Evolutionary conservation across 2,797 vertebrate species (phyloP).

Genomic region (Mus minutoides): DNA sequence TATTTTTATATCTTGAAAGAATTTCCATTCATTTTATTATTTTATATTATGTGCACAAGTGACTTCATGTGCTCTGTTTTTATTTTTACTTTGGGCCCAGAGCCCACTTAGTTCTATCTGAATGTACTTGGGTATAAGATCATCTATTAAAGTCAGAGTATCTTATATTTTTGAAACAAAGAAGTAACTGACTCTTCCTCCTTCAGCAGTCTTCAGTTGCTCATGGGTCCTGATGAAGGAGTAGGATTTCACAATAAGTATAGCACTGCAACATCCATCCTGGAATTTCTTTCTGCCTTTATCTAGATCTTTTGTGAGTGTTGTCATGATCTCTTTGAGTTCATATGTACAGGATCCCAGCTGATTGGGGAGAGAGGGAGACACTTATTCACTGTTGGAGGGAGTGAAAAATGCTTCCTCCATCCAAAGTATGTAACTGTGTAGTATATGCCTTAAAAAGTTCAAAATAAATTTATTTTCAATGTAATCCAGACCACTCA

Average conservation of each 20-base stretch:
- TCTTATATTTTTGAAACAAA: neutral
- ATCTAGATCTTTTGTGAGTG: neutral
- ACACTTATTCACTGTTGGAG: neutral
- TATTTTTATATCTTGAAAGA: neutral
- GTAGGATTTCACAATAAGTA: neutral
- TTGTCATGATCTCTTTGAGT: neutral
- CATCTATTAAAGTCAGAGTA: neutral
- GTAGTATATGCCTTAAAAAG: neutral
- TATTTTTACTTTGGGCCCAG: neutral
- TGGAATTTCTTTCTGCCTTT: neutral
- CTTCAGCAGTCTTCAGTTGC: neutral
- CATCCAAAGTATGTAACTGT: neutral
- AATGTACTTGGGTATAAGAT: too few relatives aligned
- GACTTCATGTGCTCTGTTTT: neutral
- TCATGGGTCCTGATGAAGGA: neutral
- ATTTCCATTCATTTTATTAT: neutral
- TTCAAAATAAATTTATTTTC: neutral
- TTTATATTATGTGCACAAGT: neutral
- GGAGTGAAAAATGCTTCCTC: neutral
- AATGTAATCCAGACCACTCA: neutral
- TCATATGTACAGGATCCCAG: neutral
- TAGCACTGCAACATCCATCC: neutral
- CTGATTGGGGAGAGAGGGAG: neutral
- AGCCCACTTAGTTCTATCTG: neutral
- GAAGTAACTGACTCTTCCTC: neutral